phyloP scores from a whole-genome alignment of 2,797 vertebrate species.

The Linurgus olivaceus region DNA sequence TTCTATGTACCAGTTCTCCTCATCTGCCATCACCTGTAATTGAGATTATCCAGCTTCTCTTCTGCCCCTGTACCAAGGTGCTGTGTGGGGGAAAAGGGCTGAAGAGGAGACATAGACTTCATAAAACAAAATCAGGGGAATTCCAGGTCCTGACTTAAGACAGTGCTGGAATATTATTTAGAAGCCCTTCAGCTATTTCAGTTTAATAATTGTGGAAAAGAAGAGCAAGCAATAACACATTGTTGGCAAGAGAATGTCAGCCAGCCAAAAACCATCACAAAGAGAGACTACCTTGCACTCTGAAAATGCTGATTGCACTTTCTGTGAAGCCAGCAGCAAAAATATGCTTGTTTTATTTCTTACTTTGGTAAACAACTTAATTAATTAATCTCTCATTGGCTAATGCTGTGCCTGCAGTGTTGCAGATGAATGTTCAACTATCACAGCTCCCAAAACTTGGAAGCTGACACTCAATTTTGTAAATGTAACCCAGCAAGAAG shows the following conservation, averaged over 20 bases:
- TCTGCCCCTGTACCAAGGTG: not conserved
- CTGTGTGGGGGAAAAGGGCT: not conserved
- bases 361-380: slow-evolving; percentile 21
- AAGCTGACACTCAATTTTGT: slow-evolving; percentile 1
- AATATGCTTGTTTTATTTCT: slow-evolving; percentile 3
- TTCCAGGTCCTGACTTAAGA: not conserved
- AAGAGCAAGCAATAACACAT: not conserved
- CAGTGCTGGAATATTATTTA: not conserved
- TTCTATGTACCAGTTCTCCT: not conserved
- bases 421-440: not conserved
- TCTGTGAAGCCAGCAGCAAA: slow-evolving; percentile 6
- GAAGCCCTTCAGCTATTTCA: not conserved
- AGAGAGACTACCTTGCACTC: not conserved
- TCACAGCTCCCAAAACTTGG: not conserved
- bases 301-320: slow-evolving; percentile 26
- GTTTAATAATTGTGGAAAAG: not conserved
- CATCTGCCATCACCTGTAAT: slow-evolving; percentile 11
- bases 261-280: not conserved
- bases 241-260: not conserved
- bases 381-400: not conserved
- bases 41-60: not conserved
- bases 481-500: not conserved
- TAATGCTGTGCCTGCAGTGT: not conserved
- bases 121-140: not conserved
- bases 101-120: not conserved